Conservation (phyloP, 2,113 vertebrate genomes). For the Caretta caretta region DNA sequence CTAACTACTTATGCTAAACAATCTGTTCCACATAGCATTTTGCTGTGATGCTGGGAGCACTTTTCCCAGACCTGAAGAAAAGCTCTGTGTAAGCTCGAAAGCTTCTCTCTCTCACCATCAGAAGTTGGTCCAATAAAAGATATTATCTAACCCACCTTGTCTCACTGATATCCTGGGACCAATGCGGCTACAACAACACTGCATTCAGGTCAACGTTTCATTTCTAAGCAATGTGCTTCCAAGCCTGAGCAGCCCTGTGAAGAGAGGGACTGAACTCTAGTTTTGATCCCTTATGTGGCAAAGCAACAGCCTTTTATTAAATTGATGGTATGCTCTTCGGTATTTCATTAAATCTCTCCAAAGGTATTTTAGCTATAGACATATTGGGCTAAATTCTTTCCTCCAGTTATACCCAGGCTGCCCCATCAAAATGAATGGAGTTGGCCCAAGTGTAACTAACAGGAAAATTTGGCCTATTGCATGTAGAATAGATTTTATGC, state of each 20-base stretch:
- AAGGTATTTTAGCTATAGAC: neutral
- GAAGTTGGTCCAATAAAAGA: no score
- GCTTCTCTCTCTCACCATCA: no score
- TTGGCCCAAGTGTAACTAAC: neutral
- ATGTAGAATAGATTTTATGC: neutral
- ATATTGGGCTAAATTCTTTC: neutral
- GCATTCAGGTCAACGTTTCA: neutral
- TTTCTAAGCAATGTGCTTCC: neutral
- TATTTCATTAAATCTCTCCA: neutral
- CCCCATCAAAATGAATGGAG: neutral
- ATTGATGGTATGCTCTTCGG: neutral
- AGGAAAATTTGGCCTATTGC: neutral
- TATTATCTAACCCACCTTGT: no score
- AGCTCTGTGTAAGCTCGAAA: no score
- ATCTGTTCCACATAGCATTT: no score
- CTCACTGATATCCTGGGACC: neutral
- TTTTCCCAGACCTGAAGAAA: no score
- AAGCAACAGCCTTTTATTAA: neutral
- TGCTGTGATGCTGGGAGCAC: no score
- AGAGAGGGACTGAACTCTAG: accelerated
- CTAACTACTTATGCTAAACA: no score
- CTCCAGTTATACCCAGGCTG: neutral
- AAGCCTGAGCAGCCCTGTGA: neutral
- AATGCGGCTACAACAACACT: neutral
- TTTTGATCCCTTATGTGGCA: neutral